Evolutionary conservation across 2,113 vertebrate genomes (phyloP).

Genomic region (Microcebus tavaratra): DNA sequence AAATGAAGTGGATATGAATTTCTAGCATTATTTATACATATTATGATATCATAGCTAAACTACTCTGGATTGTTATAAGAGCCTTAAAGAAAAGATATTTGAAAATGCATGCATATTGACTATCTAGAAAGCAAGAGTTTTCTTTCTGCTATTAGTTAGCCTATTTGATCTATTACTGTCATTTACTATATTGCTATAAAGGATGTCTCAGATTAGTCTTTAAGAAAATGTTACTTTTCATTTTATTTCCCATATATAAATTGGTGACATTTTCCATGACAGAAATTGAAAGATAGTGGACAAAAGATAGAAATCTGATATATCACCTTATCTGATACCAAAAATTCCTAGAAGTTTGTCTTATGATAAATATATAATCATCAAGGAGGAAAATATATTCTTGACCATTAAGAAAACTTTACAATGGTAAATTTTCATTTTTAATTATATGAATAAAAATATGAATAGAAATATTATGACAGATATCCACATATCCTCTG

Average conservation of each 20-base stretch:
- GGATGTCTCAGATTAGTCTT: not conserved
- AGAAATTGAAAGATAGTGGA: not conserved
- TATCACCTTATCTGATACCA: not conserved
- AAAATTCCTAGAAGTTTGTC: not conserved
- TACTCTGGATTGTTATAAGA: not conserved
- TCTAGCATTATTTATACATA: not conserved
- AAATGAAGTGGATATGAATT: not conserved
- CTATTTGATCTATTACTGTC: not conserved
- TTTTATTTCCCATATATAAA: not conserved
- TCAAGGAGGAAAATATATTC: not conserved
- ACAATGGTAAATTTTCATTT: not conserved
- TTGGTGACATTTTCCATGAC: not conserved
- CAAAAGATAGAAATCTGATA: not conserved
- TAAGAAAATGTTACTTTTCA: conserved; percentile 31
- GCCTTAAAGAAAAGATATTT: not conserved
- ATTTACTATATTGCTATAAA: not conserved
- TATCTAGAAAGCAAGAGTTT: not conserved
- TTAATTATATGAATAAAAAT: not conserved
- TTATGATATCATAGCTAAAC: not conserved
- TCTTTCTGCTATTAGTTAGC: not conserved
- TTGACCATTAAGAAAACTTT: not conserved
- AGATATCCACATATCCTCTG: not conserved
- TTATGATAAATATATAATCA: not conserved
- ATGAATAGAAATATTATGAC: not conserved
- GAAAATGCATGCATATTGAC: not conserved